Evolutionary conservation across 2,113 vertebrate species (phyloP).

Genomic region (Bothrops jararaca): DNA sequence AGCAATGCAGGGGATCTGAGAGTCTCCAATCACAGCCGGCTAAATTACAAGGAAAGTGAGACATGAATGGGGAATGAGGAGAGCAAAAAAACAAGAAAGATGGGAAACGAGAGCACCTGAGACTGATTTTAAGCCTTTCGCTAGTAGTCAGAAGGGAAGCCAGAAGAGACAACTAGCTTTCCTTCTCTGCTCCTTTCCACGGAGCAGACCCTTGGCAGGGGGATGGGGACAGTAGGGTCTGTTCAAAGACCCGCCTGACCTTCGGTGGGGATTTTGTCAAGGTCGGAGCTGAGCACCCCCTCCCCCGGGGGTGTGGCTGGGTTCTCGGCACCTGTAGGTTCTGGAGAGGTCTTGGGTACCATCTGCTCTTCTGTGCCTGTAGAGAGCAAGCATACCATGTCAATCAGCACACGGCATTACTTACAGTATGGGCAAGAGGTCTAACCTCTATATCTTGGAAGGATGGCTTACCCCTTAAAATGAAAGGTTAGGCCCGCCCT

Average conservation of each 20-base stretch:
- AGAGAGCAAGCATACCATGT: not conserved
- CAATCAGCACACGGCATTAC: not conserved
- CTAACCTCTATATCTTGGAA: not conserved
- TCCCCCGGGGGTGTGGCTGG: conserved; percentile 67
- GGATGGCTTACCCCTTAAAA: not conserved
- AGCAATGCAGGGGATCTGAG: not conserved
- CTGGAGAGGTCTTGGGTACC: conserved; percentile 71
- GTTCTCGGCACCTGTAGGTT: conserved; percentile 68
- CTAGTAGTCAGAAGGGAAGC: not conserved
- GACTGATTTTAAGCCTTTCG: not conserved
- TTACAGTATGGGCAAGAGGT: not conserved
- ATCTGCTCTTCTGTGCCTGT: conserved; percentile 67
- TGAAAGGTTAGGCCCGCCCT: no score
- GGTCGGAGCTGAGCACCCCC: conserved; percentile 79
- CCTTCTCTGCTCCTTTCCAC: not conserved
- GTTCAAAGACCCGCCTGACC: conserved; percentile 59
- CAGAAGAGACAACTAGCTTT: not conserved
- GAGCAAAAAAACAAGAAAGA: not conserved
- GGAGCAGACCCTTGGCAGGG: not conserved
- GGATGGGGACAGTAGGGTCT: conserved; percentile 15
- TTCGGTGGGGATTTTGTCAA: conserved; percentile 87
- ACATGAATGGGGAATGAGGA: not conserved
- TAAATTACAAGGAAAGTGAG: not conserved
- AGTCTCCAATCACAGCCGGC: conserved; percentile 1
- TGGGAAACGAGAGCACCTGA: not conserved